Percentiles rank a stretch among this genome's conserved stretches.
phyloP scores from a whole-genome alignment of 2,113 vertebrate species.

The Lanius ludovicianus region DNA sequence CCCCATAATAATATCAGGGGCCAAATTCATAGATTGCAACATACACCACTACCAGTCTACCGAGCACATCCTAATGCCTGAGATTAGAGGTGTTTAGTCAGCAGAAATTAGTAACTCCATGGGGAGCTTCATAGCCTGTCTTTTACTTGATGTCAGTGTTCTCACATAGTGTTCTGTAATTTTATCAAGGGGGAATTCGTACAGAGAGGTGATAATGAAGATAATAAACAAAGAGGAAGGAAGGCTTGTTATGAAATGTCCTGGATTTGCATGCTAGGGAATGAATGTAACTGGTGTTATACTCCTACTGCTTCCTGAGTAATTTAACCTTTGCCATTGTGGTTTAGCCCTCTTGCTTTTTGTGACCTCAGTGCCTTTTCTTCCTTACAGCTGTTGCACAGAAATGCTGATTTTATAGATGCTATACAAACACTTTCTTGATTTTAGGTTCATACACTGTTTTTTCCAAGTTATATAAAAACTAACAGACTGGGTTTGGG shows the following conservation, averaged over 20 bases:
- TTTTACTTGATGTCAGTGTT: background rate
- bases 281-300: background rate
- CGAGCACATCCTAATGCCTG: background rate
- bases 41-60: background rate
- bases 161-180: background rate
- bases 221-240: background rate
- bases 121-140: background rate
- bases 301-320: background rate
- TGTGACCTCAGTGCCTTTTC: background rate
- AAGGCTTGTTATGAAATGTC: background rate
- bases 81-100: background rate
- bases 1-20: background rate
- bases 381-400: background rate
- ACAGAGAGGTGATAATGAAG: background rate
- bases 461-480: background rate
- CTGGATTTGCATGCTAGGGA: background rate
- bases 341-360: background rate
- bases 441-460: background rate
- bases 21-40: background rate
- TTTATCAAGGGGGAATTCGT: slow-evolving; percentile 1
- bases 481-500: background rate
- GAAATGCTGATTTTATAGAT: background rate
- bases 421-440: background rate
- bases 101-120: background rate
- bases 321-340: slow-evolving; percentile 5